These are phyloP conservation scores for Phrynocephalus guinanensis DNA, from an alignment of 2,797 vertebrate species.

Conservation along the genomic window DNA sequence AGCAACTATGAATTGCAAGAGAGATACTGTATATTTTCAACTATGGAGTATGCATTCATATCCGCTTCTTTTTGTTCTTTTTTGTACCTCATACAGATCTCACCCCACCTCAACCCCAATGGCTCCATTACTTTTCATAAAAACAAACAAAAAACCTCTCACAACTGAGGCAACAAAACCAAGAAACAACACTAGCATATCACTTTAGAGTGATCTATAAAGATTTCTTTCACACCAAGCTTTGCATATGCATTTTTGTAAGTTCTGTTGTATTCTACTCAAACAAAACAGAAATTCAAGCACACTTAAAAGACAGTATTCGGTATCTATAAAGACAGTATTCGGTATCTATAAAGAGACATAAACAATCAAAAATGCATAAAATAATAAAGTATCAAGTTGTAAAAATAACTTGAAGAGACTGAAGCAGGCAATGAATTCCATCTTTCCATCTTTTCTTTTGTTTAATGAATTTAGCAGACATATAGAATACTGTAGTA, in stretches of 20 bases:
- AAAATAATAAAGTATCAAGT: no score
- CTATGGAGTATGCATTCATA: constrained; percentile 15
- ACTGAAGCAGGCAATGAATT: no score
- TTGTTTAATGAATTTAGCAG: no score
- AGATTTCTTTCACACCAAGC: constrained; percentile 53
- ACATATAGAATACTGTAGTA: no score
- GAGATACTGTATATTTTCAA: constrained; percentile 22
- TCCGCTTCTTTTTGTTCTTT: constrained; percentile 37
- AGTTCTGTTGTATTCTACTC: neutral
- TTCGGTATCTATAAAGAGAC: no score
- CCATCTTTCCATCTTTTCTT: no score
- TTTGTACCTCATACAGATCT: constrained; percentile 35
- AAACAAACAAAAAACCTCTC: no score
- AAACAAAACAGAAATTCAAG: no score
- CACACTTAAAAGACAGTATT: no score
- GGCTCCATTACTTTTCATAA: neutral
- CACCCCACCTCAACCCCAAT: neutral
- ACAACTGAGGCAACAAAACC: constrained; percentile 51
- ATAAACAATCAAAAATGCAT: no score
- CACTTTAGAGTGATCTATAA: constrained; percentile 33
- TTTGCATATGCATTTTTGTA: constrained; percentile 47
- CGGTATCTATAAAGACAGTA: no score
- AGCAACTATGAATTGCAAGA: constrained; percentile 32
- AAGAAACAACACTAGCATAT: constrained; percentile 4
- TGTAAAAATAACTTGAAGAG: no score